A percentile compares a stretch with the other conserved stretches of the same genome.
Conservation (phyloP, 2,797 vertebrate genomes). For the Gastrophryne carolinensis region DNA sequence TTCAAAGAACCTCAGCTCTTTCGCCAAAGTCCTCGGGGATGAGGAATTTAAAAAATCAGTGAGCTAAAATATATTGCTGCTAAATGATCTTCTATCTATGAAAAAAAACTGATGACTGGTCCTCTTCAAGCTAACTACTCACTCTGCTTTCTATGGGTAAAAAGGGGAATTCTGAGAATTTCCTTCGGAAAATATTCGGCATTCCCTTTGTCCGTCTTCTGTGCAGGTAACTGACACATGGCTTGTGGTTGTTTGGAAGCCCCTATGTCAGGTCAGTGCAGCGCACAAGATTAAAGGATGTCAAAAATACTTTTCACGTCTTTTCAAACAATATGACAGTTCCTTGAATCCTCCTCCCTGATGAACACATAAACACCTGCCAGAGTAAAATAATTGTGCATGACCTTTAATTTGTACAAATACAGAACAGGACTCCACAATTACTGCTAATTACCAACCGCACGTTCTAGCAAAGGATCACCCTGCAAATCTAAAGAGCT, state of each 20-base stretch:
- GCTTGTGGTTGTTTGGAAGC: slow-evolving; percentile 14
- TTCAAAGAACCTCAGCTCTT: no score
- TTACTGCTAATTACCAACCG: no score
- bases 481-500: no score
- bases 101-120: background rate
- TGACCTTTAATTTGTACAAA: slow-evolving; percentile 8
- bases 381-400: background rate
- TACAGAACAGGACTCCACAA: background rate
- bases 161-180: background rate
- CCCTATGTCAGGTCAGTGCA: slow-evolving; percentile 16
- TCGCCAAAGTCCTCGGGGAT: no score
- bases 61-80: no score
- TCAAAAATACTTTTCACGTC: slow-evolving; percentile 15
- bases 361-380: slow-evolving; percentile 21
- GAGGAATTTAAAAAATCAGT: no score
- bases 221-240: slow-evolving; percentile 10
- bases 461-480: no score
- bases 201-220: background rate
- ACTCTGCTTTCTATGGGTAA: background rate
- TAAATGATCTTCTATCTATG: no score
- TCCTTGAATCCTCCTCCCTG: background rate
- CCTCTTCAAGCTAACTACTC: background rate
- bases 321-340: slow-evolving; percentile 42
- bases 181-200: background rate
- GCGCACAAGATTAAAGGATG: slow-evolving; percentile 38